Evolutionary conservation across 1,140 invertebrate species (phyloP), one percentile per base, ranked within the genome.

Genomic region (Epicauta chinensis): DNA sequence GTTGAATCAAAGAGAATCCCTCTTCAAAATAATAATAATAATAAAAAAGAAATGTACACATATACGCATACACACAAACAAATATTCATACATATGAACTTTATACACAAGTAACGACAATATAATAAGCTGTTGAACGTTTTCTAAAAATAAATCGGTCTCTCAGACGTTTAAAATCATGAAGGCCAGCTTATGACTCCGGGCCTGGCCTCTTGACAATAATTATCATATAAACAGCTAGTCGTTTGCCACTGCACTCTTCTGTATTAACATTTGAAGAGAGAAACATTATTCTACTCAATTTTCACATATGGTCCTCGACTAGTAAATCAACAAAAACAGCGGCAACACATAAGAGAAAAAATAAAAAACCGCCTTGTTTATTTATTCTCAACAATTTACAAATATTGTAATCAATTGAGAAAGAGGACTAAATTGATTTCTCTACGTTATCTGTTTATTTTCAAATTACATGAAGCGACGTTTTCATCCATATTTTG

Each of bases 161-260:
- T 56, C 55, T 56, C 39, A 56, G 51, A 56, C 55, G 45, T 56
- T 23, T 56, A 53, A 49, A 54, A 54, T 55, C 52, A 45, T 47
- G 51, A 58, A 58, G 56, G 56, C 45, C 56, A 51, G 35, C 16
- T 43, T 36, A 47, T 47, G 32, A 40, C 55, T 43, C 16, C 39
- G 37, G 50, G 55, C 50, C 50, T 40, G 47, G 43, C 37, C 42
- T 36, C 42, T 43, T 53, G 55, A 44, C 53, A 52, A 47, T 45
- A 52, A 56, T 41, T 35, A 23, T 23, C 23, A 23, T 23, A 40
- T n/a, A 43, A 30, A 32, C 30, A 43, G 13, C 13, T 23, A 42
- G 30, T 43, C 39, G 29, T 23, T 23, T 23, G 23, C 23, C 23
- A 23, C 23, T 23, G 43, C 31, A 13, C 43, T 32, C 43, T 32